phyloP scores from a whole-genome alignment of 2,113 vertebrate species.

The Colistium nudipinnis region DNA sequence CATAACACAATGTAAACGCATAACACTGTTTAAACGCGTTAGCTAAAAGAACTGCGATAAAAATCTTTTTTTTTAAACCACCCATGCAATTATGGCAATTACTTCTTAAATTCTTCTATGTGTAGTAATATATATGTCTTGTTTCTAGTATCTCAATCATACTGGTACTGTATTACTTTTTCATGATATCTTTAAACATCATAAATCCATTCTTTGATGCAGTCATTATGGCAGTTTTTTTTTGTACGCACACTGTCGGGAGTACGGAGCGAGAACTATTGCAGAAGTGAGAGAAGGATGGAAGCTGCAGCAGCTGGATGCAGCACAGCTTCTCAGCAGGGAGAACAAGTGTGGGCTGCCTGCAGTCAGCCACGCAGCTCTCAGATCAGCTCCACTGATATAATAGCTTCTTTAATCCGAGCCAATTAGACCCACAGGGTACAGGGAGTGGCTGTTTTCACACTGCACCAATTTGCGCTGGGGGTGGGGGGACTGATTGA shows the following conservation, averaged over 20 bases:
- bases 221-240: slow-evolving; percentile 9
- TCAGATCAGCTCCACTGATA: slow-evolving; percentile 65
- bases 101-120: background rate
- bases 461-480: slow-evolving; percentile 64
- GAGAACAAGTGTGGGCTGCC: slow-evolving; percentile 43
- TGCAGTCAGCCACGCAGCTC: slow-evolving; percentile 46
- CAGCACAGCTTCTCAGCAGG: slow-evolving; percentile 43
- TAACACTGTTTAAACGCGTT: background rate
- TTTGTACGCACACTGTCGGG: background rate
- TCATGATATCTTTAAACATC: background rate
- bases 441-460: slow-evolving; percentile 69
- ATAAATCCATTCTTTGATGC: background rate
- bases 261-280: slow-evolving; percentile 8
- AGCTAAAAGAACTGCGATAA: background rate
- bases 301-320: slow-evolving; percentile 33
- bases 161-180: background rate
- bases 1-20: background rate
- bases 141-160: background rate
- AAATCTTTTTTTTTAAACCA: background rate
- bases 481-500: slow-evolving; percentile 63
- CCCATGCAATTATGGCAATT: background rate
- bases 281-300: background rate
- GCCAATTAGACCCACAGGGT: slow-evolving; percentile 72
- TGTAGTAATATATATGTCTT: background rate
- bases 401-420: slow-evolving; percentile 67